These are phyloP conservation scores for Cynopterus sphinx DNA, from an alignment of 2,797 vertebrate genomes.

Conservation along the genomic window DNA sequence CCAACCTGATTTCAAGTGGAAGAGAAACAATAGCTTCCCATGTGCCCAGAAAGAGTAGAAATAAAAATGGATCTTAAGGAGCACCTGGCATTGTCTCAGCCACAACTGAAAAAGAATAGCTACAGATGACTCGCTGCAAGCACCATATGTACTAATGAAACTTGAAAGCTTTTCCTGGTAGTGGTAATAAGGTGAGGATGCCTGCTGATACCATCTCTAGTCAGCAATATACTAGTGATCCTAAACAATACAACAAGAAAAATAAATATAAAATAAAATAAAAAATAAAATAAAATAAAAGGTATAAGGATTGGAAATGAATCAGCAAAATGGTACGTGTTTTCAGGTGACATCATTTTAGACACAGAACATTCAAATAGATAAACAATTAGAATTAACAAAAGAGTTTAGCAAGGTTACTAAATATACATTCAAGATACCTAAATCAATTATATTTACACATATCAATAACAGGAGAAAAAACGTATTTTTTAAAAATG, in stretches of 20 bases:
- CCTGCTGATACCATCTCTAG: background rate
- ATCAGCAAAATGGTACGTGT: background rate
- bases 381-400: background rate
- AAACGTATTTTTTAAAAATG: background rate
- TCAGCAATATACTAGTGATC: background rate
- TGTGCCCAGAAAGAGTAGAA: background rate
- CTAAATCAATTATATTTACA: background rate
- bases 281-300: background rate
- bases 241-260: background rate
- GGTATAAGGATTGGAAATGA: background rate
- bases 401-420: background rate
- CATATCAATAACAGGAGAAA: background rate
- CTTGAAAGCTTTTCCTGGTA: background rate
- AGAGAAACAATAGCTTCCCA: background rate
- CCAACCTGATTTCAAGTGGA: background rate
- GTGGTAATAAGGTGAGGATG: background rate
- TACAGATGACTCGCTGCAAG: background rate
- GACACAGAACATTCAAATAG: background rate
- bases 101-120: background rate
- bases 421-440: background rate
- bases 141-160: background rate
- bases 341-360: background rate
- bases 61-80: background rate
- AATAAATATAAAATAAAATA: background rate
- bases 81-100: background rate